Evolutionary conservation across 2,888 invertebrate species (phyloP), one percentile per base, ranked within the genome.

Genomic region (Tiliacea aurago): DNA sequence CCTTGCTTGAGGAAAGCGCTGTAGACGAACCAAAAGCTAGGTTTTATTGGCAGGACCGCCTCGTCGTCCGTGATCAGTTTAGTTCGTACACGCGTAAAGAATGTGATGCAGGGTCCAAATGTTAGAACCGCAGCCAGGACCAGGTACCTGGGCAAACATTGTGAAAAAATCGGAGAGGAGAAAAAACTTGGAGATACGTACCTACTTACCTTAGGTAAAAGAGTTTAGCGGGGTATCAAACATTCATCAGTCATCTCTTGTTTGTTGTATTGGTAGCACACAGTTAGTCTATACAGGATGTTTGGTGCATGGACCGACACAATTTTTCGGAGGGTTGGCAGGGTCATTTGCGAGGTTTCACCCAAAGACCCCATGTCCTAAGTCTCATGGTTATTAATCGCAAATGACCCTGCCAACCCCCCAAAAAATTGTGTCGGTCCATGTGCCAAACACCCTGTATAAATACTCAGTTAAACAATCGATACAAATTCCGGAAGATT

Each of bases 1-100:
- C 99, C 98, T 94, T 99, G 99, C 89, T 98, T 99, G 94, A 99
- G 97, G 51, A 99, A 96, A 1, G 98, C 98, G 23, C 98, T 98
- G 90, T 98, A 99, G 5, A 98, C 98, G 90, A 98, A 99, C 98
- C 98, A 99, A 82, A 98, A 97, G 89, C 98, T 98, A 7, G 98
- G 97, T 0, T 97, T 96, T 28, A 98, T 87, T 0, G 97, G 95
- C 84, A 98, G 97, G 7, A 96, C 93, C 11, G 93, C 94, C 84
- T 97, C 97, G 2, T 96, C 94, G 71, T 97, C 97, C 37, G 96
- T 96, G 62, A 98, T 97, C 41, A 98, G 87, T 83, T 96, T 97
- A 37, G 97, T 97, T 76, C 98, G 97, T 61, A 98, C 86, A 15
- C 97, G 96, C 6, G 98, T 97, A 53, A 98, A 94, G 3, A 97